Conservation (phyloP, 2,797 vertebrate genomes). For the Acrossocheilus fasciatus region DNA sequence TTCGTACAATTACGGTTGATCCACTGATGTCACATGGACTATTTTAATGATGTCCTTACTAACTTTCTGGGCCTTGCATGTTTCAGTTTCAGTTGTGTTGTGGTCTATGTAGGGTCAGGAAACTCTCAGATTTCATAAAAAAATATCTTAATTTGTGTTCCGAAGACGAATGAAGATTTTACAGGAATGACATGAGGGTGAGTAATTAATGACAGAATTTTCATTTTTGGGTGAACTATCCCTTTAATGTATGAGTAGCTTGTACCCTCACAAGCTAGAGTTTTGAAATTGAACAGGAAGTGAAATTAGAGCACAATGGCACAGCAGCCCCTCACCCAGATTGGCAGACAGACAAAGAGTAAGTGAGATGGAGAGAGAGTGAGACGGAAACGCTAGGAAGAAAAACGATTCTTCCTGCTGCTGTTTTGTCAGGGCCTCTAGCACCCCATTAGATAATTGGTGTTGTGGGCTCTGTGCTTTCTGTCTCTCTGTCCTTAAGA, state of each 20-base stretch:
- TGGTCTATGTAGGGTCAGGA: background rate
- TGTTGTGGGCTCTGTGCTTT: slow-evolving; percentile 40
- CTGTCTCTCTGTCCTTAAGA: slow-evolving; percentile 44
- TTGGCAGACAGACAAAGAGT: slow-evolving; percentile 33
- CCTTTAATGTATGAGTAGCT: background rate
- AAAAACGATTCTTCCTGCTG: slow-evolving; percentile 35
- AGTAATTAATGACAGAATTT: background rate
- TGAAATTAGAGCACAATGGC: slow-evolving; percentile 1
- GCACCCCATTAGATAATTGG: slow-evolving; percentile 55
- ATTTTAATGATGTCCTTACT: background rate
- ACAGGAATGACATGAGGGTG: background rate
- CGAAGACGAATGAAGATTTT: background rate
- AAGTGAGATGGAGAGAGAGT: background rate
- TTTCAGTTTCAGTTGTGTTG: background rate
- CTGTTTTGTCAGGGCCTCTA: slow-evolving; percentile 43
- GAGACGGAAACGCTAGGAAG: background rate
- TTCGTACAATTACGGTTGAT: background rate
- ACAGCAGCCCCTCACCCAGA: slow-evolving; percentile 27
- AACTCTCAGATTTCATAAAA: background rate
- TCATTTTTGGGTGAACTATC: background rate
- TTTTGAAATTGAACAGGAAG: slow-evolving; percentile 27
- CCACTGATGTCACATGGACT: background rate
- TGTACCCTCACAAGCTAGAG: background rate
- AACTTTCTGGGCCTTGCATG: no score
- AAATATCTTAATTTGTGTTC: background rate